Base-by-base conservation (phyloP, 2,797 vertebrate species). In the Australoheros facetus region DNA sequence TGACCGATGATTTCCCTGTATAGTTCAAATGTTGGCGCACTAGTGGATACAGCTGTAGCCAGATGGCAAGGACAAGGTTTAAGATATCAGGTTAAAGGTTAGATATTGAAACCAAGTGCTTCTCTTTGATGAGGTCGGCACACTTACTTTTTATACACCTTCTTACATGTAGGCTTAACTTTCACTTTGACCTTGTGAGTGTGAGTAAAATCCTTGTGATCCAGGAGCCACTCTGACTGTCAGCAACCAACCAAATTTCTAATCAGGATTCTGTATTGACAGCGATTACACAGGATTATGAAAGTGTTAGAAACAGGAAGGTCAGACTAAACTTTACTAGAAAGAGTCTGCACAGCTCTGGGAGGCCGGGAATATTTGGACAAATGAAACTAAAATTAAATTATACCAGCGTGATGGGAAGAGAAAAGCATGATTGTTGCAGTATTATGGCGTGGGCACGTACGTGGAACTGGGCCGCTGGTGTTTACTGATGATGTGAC, bases 1-100 rank as follows among this genome's bases (percentile, higher is more conserved):
- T 14, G 64, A 87, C 83, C 79, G n/a, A 85, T 82, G 53, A 59
- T 85, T 86, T 92, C 81, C 83, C 53, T 19, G 45, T 53, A 14
- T 56, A 62, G 55, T 72, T 78, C 4, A 66, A 34, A 71, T 48
- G 72, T 45, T 45, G 34, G 75, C 21, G 1, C 6, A 30, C 21
- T 23, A 0, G 56, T 56, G 42, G 66, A 81, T 14, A 17, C 5
- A 56, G 39, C 9, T 78, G 12, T 39, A 14, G 53, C 45, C 9
- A 69, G 6, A 69, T n/a, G 64, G 72, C 37, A 28, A 12, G 37
- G 64, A 70, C 32, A 28, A 12, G 37, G 74, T 69, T 76, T 37
- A 75, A 59, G 51, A 72, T 56, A 58, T 89, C 66, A 80, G 10
- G 64, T 89, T 80, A 80, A 86, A 88, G 66, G 79, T 80, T 79